A percentile compares a stretch with the other conserved stretches of the same genome.
Evolutionary conservation across 1,140 invertebrate genomes (phyloP).

Genomic region (Cherax destructor): DNA sequence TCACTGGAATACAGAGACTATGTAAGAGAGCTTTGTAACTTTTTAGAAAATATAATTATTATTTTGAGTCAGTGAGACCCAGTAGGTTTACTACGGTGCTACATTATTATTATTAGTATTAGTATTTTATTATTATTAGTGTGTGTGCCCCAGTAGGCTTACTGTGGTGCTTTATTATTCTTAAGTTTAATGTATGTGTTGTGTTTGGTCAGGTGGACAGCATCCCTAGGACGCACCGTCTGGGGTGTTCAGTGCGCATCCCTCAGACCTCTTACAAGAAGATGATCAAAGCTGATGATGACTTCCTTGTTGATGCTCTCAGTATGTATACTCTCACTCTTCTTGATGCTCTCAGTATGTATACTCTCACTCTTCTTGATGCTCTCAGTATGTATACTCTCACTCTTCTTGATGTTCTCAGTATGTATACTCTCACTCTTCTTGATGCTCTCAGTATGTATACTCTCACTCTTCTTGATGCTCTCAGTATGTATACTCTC

Average conservation of each 20-base stretch:
- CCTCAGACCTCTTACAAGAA: slow-evolving; percentile 41
- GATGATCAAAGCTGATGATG: slow-evolving; percentile 34
- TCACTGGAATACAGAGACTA: too few species aligned
- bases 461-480: slow-evolving; percentile 1
- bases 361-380: background rate
- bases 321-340: slow-evolving; percentile 19
- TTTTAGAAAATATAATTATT: too few species aligned
- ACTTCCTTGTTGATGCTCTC: slow-evolving; percentile 42
- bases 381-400: slow-evolving; percentile 20
- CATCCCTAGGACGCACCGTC: slow-evolving; percentile 35
- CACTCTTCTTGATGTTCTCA: too few species aligned
- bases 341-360: slow-evolving; percentile 46
- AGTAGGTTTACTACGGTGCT: too few species aligned
- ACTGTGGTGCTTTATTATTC: too few species aligned
- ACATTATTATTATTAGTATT: too few species aligned
- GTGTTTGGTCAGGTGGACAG: slow-evolving; percentile 11
- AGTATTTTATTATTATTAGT: too few species aligned
- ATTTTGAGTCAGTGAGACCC: too few species aligned
- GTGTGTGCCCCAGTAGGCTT: too few species aligned
- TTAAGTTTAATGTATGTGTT: too few species aligned
- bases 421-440: background rate
- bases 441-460: slow-evolving; percentile 36
- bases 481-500: slow-evolving; percentile 24
- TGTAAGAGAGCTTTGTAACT: too few species aligned
- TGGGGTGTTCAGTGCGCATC: slow-evolving; percentile 49